Evolutionary conservation across 1,140 invertebrate species (phyloP).

Genomic region (Adoxophyes honmai): DNA sequence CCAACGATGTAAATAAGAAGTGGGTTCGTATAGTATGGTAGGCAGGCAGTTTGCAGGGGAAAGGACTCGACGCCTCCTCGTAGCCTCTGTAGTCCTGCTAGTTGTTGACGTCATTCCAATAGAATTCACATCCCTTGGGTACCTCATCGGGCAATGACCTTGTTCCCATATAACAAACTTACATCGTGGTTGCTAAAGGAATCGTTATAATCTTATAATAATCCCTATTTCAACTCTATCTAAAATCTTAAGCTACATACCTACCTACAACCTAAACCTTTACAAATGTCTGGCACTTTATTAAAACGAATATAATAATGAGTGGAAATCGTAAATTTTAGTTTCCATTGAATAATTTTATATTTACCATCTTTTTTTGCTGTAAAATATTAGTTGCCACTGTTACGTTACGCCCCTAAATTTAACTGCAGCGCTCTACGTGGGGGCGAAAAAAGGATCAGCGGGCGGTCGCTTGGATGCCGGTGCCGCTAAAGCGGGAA

Average conservation of each 20-base stretch:
- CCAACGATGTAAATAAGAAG: background rate
- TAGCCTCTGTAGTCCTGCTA: conserved; percentile 59
- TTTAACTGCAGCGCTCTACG: background rate
- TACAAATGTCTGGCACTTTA: too few species aligned
- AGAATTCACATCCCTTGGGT: conserved; percentile 67
- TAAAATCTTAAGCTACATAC: too few species aligned
- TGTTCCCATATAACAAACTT: background rate
- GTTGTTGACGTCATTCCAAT: conserved; percentile 76
- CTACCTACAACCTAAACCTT: too few species aligned
- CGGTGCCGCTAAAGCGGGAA: conserved; percentile 26
- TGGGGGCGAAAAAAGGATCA: conserved; percentile 1
- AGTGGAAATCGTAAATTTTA: too few species aligned
- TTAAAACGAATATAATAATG: too few species aligned
- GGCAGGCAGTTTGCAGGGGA: conserved; percentile 23
- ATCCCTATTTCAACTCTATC: too few species aligned
- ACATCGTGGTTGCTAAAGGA: background rate
- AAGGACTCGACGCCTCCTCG: conserved; percentile 38
- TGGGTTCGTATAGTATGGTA: conserved; percentile 20
- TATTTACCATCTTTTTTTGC: too few species aligned
- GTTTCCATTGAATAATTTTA: too few species aligned
- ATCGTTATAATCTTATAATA: too few species aligned
- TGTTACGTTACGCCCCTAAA: background rate
- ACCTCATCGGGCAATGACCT: conserved; percentile 47
- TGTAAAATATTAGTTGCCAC: too few species aligned
- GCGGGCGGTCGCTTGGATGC: conserved; percentile 19